phyloP scores from a whole-genome alignment of 2,113 vertebrate species.

The Myotis lucifugus region DNA sequence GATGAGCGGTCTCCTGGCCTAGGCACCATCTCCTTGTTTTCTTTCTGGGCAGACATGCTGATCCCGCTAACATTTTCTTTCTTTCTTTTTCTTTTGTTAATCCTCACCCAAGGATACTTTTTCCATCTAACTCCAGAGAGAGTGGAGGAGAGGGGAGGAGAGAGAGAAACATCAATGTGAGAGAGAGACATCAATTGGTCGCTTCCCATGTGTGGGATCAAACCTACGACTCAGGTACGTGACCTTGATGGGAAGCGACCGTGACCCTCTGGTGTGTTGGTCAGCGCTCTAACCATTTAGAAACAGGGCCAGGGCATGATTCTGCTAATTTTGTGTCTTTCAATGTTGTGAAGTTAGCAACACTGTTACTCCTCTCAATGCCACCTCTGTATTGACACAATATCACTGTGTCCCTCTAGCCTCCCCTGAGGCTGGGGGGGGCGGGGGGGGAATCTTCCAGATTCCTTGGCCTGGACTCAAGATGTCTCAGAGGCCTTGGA shows the following conservation, averaged over 20 bases:
- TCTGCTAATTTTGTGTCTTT: not conserved
- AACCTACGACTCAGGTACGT: no score
- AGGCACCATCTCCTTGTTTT: not conserved
- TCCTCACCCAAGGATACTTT: no score
- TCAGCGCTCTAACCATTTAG: no score
- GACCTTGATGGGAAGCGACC: no score
- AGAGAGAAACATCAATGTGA: no score
- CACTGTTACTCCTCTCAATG: not conserved
- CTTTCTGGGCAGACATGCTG: not conserved
- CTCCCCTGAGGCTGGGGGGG: accelerated
- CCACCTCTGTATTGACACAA: accelerated
- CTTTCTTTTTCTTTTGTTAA: no score
- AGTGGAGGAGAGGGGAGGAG: no score
- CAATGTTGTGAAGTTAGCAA: not conserved
- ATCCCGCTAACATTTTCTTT: not conserved
- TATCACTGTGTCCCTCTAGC: not conserved
- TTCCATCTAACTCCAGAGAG: no score
- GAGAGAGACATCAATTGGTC: no score
- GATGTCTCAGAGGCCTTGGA: not conserved
- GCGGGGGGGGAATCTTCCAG: not conserved
- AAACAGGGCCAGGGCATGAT: no score
- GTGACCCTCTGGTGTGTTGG: no score
- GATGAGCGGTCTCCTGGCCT: not conserved
- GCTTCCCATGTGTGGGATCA: no score
- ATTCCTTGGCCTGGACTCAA: not conserved